Evolutionary conservation across 2,797 vertebrate genomes (phyloP).

Genomic region (Nyctibius grandis): DNA sequence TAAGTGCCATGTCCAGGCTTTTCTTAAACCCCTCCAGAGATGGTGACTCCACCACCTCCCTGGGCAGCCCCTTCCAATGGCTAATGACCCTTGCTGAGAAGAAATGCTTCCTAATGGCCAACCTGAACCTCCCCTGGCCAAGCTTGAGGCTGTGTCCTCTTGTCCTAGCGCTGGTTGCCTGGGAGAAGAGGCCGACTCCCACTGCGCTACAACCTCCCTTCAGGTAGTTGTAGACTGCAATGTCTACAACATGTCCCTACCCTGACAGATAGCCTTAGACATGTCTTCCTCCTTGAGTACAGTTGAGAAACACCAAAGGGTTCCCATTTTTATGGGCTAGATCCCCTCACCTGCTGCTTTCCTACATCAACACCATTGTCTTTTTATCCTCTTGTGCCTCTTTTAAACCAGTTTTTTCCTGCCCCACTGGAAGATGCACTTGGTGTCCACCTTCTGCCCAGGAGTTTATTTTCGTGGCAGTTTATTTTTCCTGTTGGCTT

Average conservation of each 20-base stretch:
- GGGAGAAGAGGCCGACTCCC: no score
- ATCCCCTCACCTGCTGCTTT: neutral
- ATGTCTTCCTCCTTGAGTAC: neutral
- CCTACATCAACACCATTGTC: fast-evolving
- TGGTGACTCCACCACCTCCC: no score
- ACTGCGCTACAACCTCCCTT: no score
- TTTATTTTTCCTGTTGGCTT: neutral
- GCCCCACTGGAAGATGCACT: neutral
- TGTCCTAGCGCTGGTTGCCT: no score
- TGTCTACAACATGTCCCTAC: neutral
- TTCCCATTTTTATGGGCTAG: neutral
- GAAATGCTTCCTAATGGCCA: no score
- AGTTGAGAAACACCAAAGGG: neutral
- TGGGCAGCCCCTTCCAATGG: no score
- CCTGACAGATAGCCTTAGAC: neutral
- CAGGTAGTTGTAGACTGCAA: no score
- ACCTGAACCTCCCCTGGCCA: no score
- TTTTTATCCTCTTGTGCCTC: neutral
- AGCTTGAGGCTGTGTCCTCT: no score
- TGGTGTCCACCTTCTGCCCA: neutral
- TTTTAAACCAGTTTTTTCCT: neutral
- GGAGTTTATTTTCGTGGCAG: neutral
- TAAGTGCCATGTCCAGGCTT: no score
- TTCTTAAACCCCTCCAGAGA: no score
- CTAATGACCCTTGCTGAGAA: no score